Evolutionary conservation across 2,797 vertebrate genomes (phyloP).

Genomic region (Sebastes glaucus): DNA sequence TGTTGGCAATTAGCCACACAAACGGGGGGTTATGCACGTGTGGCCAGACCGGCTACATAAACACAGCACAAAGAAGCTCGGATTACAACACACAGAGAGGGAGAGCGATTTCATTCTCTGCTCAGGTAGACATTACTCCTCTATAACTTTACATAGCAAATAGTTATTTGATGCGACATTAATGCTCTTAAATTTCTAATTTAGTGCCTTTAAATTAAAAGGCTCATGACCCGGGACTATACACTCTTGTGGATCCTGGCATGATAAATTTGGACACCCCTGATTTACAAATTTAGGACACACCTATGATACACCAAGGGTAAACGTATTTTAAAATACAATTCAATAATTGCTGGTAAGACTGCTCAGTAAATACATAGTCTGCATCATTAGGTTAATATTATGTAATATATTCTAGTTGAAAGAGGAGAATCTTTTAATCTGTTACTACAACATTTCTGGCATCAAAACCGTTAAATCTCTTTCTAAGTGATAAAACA

Average conservation of each 20-base stretch:
- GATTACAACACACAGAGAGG: too few species aligned
- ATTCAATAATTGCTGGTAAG: not conserved
- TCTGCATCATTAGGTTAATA: not conserved
- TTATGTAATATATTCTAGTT: not conserved
- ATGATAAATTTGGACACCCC: not conserved
- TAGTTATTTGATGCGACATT: too few species aligned
- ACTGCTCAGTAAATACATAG: not conserved
- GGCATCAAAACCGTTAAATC: not conserved
- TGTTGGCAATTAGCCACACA: too few species aligned
- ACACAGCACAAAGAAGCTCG: too few species aligned
- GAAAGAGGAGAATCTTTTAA: not conserved
- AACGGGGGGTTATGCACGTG: too few species aligned
- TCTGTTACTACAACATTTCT: not conserved
- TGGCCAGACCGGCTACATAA: too few species aligned
- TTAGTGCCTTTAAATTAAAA: not conserved
- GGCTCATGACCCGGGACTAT: not conserved
- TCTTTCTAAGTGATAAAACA: not conserved
- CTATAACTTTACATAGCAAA: too few species aligned
- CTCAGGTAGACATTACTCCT: too few species aligned
- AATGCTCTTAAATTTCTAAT: too few species aligned
- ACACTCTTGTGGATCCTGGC: not conserved
- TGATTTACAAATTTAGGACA: not conserved
- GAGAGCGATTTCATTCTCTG: too few species aligned
- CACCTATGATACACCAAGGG: not conserved
- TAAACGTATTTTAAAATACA: not conserved